These are phyloP conservation scores for Diplolepis rosae DNA, from an alignment of 2,888 invertebrate genomes.

Conservation along the genomic window DNA sequence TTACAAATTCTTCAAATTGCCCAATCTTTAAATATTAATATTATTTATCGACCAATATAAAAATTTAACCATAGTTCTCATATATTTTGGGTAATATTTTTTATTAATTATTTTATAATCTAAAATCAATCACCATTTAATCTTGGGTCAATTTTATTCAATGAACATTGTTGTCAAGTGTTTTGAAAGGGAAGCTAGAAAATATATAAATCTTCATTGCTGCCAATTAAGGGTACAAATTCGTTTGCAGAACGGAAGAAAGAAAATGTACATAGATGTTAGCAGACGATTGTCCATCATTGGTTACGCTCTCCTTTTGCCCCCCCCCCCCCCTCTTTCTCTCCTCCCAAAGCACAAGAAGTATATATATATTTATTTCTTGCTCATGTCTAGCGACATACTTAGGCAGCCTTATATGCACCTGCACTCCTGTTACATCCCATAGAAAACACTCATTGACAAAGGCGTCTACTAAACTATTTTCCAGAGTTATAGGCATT, in stretches of 20 bases:
- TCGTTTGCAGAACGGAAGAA: neutral
- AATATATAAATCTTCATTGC: neutral
- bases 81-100: too few species aligned
- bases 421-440: neutral
- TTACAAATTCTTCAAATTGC: too few species aligned
- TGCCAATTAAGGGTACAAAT: neutral
- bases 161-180: neutral
- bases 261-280: neutral
- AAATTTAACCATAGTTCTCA: too few species aligned
- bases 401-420: neutral
- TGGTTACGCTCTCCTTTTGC: neutral
- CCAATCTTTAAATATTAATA: too few species aligned
- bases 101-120: too few species aligned
- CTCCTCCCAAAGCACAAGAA: neutral
- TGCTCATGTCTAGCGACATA: neutral
- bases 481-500: slow-evolving; percentile 3
- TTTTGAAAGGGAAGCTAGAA: neutral
- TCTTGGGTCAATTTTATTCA: neutral
- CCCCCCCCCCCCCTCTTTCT: too few species aligned
- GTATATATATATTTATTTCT: neutral
- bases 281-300: neutral
- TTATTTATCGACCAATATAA: too few species aligned
- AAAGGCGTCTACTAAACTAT: slow-evolving; percentile 3
- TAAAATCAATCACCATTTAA: neutral
- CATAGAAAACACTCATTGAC: neutral